Evolutionary conservation across 2,113 vertebrate genomes (phyloP), one percentile per base, ranked within the genome.

Genomic region (Carassius carassius): DNA sequence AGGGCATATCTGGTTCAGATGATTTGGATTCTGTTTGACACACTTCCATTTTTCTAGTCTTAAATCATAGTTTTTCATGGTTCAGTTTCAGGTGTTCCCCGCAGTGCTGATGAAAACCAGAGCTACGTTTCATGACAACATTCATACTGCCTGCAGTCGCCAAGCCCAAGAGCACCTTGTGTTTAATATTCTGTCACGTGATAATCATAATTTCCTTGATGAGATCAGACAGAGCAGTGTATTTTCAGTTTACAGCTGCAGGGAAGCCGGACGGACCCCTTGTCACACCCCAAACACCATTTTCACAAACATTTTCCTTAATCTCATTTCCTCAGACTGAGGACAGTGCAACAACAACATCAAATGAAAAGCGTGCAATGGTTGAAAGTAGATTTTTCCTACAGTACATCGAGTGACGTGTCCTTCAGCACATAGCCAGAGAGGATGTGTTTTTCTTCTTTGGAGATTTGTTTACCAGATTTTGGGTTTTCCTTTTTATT

Each of bases 1-100:
- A 70, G 83, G 78, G n/a, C 65, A 85, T 85, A 89, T 87, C 84
- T 89, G 88, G 58, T 67, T 77, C 67, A 77, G 70, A 89, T 90
- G 82, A 58, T 79, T 70, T 81, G 82, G 63, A 83, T 84, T 83
- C 74, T 62, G 83, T 84, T 37, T 62, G 49, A 80, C 62, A 49
- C n/a, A 56, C 76, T 77, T 65, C 60, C 49, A 86, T 78, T 67
- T 72, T 49, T 69, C 67, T 67, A 67, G 25, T 51, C 25, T n/a
- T 17, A 25, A 35, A 69, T 65, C 19, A 83, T 25, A 83, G 78
- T 11, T 47, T 47, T 65, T 44, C 19, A 47, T 65, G 37, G 54
- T 78, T 58, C 35, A 13, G 54, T 29, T 67, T 80, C 23, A 49
- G 78, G 63, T 70, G 47, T 81, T 29, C 60, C 16, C 44, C 54